These are phyloP conservation scores for Digitonthophagus gazella DNA, from an alignment of 2,888 invertebrate genomes.

Conservation along the genomic window DNA sequence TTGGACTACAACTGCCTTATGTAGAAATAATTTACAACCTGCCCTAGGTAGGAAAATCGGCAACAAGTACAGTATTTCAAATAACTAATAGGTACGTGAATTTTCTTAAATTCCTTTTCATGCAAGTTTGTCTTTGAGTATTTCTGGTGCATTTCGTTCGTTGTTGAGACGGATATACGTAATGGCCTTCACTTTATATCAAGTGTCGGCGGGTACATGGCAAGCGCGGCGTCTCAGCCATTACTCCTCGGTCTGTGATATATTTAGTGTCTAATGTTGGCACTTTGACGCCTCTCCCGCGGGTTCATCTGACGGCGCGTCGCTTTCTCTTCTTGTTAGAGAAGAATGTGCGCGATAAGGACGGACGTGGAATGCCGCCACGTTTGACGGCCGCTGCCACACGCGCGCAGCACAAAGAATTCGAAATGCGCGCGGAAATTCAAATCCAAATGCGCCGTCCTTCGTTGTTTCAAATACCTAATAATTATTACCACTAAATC, in stretches of 20 bases:
- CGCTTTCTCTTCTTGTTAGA: slow-evolving; percentile 29
- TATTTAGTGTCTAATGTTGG: slow-evolving; percentile 27
- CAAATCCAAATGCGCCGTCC: slow-evolving; percentile 14
- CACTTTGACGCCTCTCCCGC: slow-evolving; percentile 29
- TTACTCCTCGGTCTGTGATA: slow-evolving; percentile 16
- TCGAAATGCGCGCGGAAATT: slow-evolving; percentile 27
- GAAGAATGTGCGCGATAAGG: slow-evolving; percentile 26
- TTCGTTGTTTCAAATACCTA: slow-evolving; percentile 33
- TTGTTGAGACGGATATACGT: not conserved
- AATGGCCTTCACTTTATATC: not conserved
- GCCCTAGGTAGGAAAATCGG: too few species aligned
- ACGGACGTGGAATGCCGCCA: slow-evolving; percentile 16
- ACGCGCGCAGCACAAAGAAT: not conserved
- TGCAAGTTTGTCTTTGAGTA: too few species aligned
- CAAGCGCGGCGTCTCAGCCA: not conserved
- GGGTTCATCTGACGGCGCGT: slow-evolving; percentile 23
- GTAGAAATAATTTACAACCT: too few species aligned
- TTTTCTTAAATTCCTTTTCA: too few species aligned
- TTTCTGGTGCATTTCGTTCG: not conserved
- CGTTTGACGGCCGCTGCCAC: not conserved
- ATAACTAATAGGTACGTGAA: too few species aligned
- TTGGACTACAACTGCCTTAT: not conserved
- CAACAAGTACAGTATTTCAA: too few species aligned
- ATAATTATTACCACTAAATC: slow-evolving; percentile 49
- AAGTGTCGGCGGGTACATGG: not conserved